Conservation (phyloP, 2,113 vertebrate genomes). For the Polypterus senegalus region DNA sequence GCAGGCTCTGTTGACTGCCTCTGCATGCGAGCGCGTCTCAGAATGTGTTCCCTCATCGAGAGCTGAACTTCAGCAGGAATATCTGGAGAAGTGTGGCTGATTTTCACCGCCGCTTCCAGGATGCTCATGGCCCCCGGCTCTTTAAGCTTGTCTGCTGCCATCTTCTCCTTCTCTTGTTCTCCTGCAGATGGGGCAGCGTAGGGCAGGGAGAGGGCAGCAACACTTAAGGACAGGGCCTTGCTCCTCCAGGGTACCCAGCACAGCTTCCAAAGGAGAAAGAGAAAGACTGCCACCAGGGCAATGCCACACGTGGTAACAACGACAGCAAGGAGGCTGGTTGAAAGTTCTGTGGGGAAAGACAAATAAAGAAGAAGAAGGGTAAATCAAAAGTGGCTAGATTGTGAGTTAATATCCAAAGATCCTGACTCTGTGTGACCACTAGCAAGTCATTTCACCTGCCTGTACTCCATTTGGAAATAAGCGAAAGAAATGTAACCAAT, state of each 20-base stretch:
- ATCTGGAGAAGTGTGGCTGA: conserved; percentile 87
- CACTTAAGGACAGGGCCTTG: conserved; percentile 55
- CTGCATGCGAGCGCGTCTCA: conserved; percentile 72
- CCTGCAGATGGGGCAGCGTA: conserved; percentile 23
- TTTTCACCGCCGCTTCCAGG: conserved; percentile 86
- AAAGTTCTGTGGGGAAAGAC: conserved; percentile 58
- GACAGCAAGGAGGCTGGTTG: conserved; percentile 73
- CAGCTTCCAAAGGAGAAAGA: conserved; percentile 86
- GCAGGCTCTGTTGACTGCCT: conserved; percentile 78
- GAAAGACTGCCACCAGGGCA: conserved; percentile 75
- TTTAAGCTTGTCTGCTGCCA: conserved; percentile 83
- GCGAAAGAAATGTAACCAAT: no score
- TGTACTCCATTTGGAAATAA: no score
- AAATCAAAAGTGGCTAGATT: conserved; percentile 12
- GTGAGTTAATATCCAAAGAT: no score
- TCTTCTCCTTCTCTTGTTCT: conserved; percentile 42
- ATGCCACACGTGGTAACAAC: conserved; percentile 77
- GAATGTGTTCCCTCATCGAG: conserved; percentile 79
- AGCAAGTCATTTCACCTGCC: no score
- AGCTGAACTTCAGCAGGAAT: conserved; percentile 88
- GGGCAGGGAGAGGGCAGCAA: conserved; percentile 30
- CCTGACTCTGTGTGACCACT: no score
- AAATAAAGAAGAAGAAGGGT: conserved; percentile 32
- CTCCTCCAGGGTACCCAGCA: conserved; percentile 71
- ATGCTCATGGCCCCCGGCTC: conserved; percentile 64